Evolutionary conservation across 2,797 vertebrate genomes (phyloP).

Genomic region (Lycodopsis pacificus): DNA sequence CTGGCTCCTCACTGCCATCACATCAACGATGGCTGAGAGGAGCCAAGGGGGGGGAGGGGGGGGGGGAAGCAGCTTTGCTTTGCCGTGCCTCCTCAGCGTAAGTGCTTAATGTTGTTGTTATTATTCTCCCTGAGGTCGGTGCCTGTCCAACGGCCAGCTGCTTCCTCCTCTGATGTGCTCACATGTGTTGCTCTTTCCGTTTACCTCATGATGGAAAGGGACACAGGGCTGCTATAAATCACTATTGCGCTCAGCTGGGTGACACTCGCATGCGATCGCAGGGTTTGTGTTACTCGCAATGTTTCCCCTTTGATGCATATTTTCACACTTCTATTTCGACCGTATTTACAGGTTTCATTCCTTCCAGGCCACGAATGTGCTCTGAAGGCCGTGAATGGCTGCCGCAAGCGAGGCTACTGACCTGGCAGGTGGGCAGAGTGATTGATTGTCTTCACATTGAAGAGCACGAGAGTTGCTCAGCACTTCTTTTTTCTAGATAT

Average conservation of each 20-base stretch:
- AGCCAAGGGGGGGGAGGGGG: not conserved
- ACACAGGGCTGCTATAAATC: conserved; percentile 75
- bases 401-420: not conserved
- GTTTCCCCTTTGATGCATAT: conserved; percentile 32
- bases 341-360: conserved; percentile 29
- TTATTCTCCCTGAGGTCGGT: conserved; percentile 76
- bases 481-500: conserved; percentile 36
- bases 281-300: conserved; percentile 31
- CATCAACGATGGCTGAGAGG: conserved; percentile 47
- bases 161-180: conserved; percentile 81
- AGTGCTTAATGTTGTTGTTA: conserved; percentile 77
- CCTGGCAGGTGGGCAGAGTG: conserved; percentile 26
- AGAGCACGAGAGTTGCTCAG: conserved; percentile 31
- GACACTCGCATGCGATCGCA: conserved; percentile 54
- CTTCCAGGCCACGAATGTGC: conserved; percentile 16
- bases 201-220: conserved; percentile 81
- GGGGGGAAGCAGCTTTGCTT: conserved; percentile 60
- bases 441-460: conserved; percentile 35
- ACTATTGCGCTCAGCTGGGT: conserved; percentile 53
- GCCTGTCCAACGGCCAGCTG: conserved; percentile 77
- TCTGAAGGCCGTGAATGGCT: conserved; percentile 27
- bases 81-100: conserved; percentile 52
- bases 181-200: conserved; percentile 83
- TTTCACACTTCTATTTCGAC: conserved; percentile 9
- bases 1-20: conserved; percentile 53